Evolutionary conservation across 2,888 invertebrate genomes (phyloP).

Genomic region (Chymomyza caudatula): DNA sequence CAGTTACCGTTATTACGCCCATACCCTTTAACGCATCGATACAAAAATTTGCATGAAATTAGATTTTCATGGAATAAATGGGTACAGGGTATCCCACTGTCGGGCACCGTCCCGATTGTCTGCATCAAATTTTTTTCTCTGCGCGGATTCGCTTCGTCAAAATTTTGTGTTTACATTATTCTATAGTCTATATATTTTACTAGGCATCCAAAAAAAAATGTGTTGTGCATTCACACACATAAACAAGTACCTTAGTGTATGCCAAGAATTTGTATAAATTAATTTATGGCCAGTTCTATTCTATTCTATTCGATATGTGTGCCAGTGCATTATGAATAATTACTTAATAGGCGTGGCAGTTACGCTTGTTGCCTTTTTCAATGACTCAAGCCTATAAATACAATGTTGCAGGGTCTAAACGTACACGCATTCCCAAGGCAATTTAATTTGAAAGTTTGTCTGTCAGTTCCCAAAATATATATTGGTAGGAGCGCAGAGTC

Average conservation of each 20-base stretch:
- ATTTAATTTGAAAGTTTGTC: neutral
- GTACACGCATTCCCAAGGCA: conserved; percentile 24
- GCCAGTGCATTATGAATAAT: conserved; percentile 25
- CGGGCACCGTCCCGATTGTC: too few species aligned
- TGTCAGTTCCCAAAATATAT: neutral
- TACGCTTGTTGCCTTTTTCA: neutral
- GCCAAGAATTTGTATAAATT: conserved; percentile 54
- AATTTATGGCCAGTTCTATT: conserved; percentile 55
- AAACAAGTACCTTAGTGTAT: conserved; percentile 11
- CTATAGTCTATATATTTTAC: neutral
- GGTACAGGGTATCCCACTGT: too few species aligned
- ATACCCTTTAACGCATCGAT: too few species aligned
- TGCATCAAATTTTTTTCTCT: too few species aligned
- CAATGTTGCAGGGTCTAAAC: neutral
- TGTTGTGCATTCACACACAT: neutral
- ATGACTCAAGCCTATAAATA: neutral
- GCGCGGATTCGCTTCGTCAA: conserved; percentile 54
- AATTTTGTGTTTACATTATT: conserved; percentile 32
- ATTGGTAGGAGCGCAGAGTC: neutral
- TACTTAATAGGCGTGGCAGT: neutral
- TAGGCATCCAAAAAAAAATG: neutral
- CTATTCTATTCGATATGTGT: conserved; percentile 28
- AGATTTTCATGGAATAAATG: too few species aligned
- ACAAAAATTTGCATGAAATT: too few species aligned
- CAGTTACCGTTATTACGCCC: too few species aligned